phyloP scores from a whole-genome alignment of 2,797 vertebrate genomes.

The Pseudotriccus pelzelni region DNA sequence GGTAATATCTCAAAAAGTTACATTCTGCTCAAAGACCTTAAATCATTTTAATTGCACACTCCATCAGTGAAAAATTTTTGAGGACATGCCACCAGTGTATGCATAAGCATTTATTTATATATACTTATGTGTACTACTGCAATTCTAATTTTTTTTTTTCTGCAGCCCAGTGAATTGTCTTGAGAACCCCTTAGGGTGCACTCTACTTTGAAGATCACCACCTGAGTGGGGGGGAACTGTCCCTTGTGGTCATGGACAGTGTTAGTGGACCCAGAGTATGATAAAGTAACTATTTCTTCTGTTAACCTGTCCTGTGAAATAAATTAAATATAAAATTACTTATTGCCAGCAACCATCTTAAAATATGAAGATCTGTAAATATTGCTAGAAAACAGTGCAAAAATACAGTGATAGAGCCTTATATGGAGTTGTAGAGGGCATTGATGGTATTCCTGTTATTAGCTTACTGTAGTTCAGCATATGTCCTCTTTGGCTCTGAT shows the following conservation, averaged over 20 bases:
- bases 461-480: neutral
- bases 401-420: neutral
- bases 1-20: neutral
- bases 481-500: neutral
- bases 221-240: neutral
- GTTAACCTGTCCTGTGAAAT: neutral
- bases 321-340: neutral
- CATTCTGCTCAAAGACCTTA: neutral
- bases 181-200: neutral
- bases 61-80: neutral
- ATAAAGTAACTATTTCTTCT: neutral
- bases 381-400: neutral
- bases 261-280: neutral
- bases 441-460: neutral
- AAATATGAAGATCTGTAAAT: neutral
- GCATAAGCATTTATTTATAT: neutral
- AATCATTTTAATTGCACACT: neutral
- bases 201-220: neutral
- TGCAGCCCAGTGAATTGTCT: neutral
- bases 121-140: neutral
- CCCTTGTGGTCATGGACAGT: neutral
- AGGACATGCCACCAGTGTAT: neutral
- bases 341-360: neutral
- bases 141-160: neutral
- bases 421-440: neutral